These are phyloP conservation scores for Cabera pusaria DNA, from an alignment of 2,888 invertebrate species.

Conservation along the genomic window DNA sequence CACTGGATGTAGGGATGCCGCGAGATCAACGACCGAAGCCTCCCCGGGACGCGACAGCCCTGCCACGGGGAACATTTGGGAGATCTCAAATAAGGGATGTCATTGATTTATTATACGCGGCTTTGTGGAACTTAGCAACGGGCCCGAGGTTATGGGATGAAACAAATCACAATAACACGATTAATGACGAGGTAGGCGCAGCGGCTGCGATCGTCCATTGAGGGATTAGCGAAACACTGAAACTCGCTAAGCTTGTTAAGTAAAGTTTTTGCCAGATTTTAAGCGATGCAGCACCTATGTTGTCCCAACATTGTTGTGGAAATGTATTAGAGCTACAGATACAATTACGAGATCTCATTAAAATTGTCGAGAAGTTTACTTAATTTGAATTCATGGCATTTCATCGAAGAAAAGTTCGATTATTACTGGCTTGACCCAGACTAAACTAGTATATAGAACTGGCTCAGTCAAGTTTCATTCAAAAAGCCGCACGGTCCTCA, in stretches of 20 bases:
- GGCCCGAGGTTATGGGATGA: constrained; percentile 27
- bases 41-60: constrained; percentile 19
- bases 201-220: constrained; percentile 1
- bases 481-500: constrained; percentile 5
- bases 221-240: too few species aligned
- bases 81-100: constrained; percentile 53
- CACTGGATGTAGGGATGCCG: constrained; percentile 46
- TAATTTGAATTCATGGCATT: too few species aligned
- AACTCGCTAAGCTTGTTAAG: background rate
- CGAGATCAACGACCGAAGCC: constrained; percentile 56
- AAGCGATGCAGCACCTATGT: too few species aligned
- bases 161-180: constrained; percentile 30
- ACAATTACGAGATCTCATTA: too few species aligned
- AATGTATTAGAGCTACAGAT: too few species aligned
- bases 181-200: constrained; percentile 16
- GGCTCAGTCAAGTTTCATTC: constrained; percentile 6
- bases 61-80: constrained; percentile 35
- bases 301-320: too few species aligned
- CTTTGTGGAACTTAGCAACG: constrained; percentile 32
- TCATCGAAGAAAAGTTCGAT: too few species aligned
- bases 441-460: constrained; percentile 8
- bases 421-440: background rate
- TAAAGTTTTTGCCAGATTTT: too few species aligned
- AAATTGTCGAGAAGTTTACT: too few species aligned
- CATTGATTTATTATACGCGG: constrained; percentile 48